Conservation (phyloP, 2,888 invertebrate species). For the Chorisops tibialis region DNA sequence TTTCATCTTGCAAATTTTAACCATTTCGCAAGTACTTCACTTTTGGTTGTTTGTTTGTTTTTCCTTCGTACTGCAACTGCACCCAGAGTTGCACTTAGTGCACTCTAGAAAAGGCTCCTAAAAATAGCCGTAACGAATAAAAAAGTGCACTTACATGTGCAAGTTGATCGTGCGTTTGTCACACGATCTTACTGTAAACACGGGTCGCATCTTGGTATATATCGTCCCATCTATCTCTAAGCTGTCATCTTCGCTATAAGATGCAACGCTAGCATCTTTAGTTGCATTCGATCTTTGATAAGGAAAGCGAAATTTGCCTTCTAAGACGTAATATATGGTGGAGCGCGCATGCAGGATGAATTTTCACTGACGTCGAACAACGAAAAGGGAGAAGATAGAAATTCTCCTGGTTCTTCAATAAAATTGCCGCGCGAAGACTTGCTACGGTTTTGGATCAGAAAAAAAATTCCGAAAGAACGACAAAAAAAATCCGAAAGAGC, state of each 20-base stretch:
- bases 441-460: background rate
- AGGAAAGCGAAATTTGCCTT: too few relatives aligned
- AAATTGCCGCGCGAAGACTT: slow-evolving; percentile 12
- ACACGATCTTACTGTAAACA: slow-evolving; percentile 27
- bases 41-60: too few relatives aligned
- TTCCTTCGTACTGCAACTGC: too few relatives aligned
- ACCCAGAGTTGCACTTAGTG: background rate
- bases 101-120: background rate
- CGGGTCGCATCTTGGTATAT: slow-evolving; percentile 21
- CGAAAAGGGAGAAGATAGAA: background rate
- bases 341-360: too few relatives aligned
- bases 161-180: slow-evolving; percentile 27
- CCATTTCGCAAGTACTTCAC: too few relatives aligned
- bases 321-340: too few relatives aligned
- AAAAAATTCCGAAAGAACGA: background rate
- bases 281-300: slow-evolving; percentile 24
- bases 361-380: background rate
- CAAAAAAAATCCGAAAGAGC: slow-evolving; percentile 10
- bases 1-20: too few relatives aligned
- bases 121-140: slow-evolving; percentile 15
- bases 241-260: slow-evolving; percentile 22
- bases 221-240: slow-evolving; percentile 25
- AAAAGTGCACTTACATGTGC: slow-evolving; percentile 20
- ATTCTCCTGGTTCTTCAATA: slow-evolving; percentile 12
- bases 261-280: slow-evolving; percentile 20